phyloP scores from a whole-genome alignment of 2,113 vertebrate genomes.

The Lophura nycthemera region DNA sequence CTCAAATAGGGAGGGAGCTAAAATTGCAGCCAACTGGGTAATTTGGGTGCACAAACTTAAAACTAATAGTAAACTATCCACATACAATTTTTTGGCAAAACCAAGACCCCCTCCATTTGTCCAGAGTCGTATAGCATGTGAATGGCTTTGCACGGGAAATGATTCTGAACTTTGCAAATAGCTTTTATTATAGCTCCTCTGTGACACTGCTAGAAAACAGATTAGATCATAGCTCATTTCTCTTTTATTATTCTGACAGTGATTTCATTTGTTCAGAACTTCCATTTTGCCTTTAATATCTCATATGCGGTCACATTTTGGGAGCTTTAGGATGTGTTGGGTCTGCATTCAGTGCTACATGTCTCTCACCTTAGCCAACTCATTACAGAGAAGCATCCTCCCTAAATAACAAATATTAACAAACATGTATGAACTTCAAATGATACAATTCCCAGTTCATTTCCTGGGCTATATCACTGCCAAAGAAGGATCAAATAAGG shows the following conservation, averaged over 20 bases:
- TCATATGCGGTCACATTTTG: slow-evolving; percentile 68
- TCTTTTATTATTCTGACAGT: slow-evolving; percentile 74
- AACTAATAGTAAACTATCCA: slow-evolving; percentile 64
- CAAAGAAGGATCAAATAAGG: slow-evolving; percentile 48
- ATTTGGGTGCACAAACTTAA: slow-evolving; percentile 69
- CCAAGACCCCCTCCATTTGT: slow-evolving; percentile 75
- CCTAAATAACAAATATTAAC: slow-evolving; percentile 71
- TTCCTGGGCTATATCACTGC: slow-evolving; percentile 52
- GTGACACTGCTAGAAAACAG: slow-evolving; percentile 74
- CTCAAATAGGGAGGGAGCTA: slow-evolving; percentile 48
- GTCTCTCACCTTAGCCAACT: slow-evolving; percentile 63
- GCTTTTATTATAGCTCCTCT: slow-evolving; percentile 75
- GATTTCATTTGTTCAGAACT: slow-evolving; percentile 75
- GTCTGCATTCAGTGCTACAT: slow-evolving; percentile 30
- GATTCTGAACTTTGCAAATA: slow-evolving; percentile 78
- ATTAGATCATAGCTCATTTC: slow-evolving; percentile 78
- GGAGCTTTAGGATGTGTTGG: slow-evolving; percentile 63
- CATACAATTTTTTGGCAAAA: slow-evolving; percentile 72
- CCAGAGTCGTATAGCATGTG: slow-evolving; percentile 76
- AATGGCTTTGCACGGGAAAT: slow-evolving; percentile 79
- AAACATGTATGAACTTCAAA: slow-evolving; percentile 70
- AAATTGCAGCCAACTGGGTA: slow-evolving; percentile 53
- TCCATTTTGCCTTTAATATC: slow-evolving; percentile 66
- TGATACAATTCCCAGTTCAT: slow-evolving; percentile 60
- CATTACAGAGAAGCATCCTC: slow-evolving; percentile 63